Evolutionary conservation across 2,113 vertebrate genomes (phyloP), one percentile per base, ranked within the genome.

Genomic region (Clarias batrachus): DNA sequence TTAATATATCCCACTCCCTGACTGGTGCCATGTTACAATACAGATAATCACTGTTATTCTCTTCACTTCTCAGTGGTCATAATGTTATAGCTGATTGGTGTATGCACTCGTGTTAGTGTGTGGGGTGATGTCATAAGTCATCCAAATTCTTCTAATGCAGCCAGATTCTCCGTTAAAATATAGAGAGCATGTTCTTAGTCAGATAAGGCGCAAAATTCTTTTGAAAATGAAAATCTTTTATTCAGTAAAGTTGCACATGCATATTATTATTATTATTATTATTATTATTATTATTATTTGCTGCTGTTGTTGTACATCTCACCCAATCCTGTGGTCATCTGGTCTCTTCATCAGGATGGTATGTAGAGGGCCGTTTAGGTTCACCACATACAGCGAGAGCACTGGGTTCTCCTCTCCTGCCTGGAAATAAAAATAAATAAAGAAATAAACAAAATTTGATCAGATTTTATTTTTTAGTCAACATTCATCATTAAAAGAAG

Each of bases 261-360:
- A n/a, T n/a, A n/a, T n/a, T n/a, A n/a, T n/a, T n/a, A n/a, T n/a
- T n/a, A n/a, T n/a, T n/a, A n/a, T n/a, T n/a, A n/a, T n/a, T n/a
- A n/a, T n/a, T n/a, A n/a, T n/a, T n/a, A n/a, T n/a, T 62, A 62
- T 62, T 23, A 33, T 33, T 33, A 33, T 23, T 62, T 62, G 60
- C 2, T 21, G 6, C 23, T 17, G 13, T 71, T 19, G 11, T 4
- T 19, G 3, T 10, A 19, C 4, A 8, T 27, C 60, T 68, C 91
- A 99, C 98, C 98, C 96, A 92, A 99, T 97, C 74, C 98, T 95
- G 1, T 95, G 96, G 85, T 99, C 97, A 0, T 99, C 98, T 0
- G 98, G 98, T 0, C 96, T 95, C 88, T 92, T 96, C 98, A 99
- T 98, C 93, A 99, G 97, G 83, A 98, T 96, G 63, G 97, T 97